phyloP scores from a whole-genome alignment of 2,797 vertebrate species.

The Oryzias dopingdopingensis region DNA sequence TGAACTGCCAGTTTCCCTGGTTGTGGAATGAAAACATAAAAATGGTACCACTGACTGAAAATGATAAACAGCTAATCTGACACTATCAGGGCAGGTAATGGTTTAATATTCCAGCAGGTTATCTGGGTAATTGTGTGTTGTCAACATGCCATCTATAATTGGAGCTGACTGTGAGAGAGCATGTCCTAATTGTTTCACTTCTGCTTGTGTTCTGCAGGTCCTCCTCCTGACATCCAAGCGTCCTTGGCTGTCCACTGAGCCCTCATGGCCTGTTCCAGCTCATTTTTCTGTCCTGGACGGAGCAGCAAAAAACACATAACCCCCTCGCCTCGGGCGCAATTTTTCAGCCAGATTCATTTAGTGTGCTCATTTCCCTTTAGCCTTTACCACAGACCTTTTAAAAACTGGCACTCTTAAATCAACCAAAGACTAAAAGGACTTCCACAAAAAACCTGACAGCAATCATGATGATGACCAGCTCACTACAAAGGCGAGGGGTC shows the following conservation, averaged over 20 bases:
- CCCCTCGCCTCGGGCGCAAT: conserved; percentile 2
- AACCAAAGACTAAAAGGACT: background rate
- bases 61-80: conserved; percentile 32
- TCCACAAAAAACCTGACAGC: background rate
- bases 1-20: conserved; percentile 1
- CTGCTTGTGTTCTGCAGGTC: conserved; percentile 48
- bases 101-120: conserved; percentile 78
- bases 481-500: conserved; percentile 18
- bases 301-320: conserved; percentile 82
- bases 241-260: conserved; percentile 72
- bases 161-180: conserved; percentile 72
- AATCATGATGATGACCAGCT: background rate
- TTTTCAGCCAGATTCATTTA: background rate
- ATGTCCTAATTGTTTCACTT: conserved; percentile 78
- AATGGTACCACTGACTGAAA: conserved; percentile 29
- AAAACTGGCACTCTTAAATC: background rate
- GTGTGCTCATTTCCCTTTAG: background rate
- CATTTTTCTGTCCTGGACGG: conserved; percentile 78
- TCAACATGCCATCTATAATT: conserved; percentile 82
- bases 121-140: conserved; percentile 82
- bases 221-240: conserved; percentile 54
- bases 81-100: conserved; percentile 68
- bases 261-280: conserved; percentile 63
- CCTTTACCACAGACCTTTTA: background rate
- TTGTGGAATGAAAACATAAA: conserved; percentile 15